Evolutionary conservation across 1,140 invertebrate species (phyloP).

Genomic region (Drosophila parabipectinata): DNA sequence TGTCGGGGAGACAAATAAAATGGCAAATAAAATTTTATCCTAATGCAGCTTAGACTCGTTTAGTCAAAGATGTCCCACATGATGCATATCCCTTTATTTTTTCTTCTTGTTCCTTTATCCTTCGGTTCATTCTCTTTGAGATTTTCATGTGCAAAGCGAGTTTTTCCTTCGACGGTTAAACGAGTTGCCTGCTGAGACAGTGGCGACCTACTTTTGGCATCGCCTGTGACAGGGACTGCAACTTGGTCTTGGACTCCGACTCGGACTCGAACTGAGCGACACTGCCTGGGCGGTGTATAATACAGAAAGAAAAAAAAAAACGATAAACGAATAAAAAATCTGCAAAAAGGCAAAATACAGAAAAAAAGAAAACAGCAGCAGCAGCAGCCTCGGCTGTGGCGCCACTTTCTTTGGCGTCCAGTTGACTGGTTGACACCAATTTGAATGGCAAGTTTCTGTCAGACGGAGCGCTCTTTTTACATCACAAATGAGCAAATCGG

Average conservation of each 20-base stretch:
- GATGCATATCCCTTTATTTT: slow-evolving; percentile 46
- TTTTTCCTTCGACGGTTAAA: slow-evolving; percentile 59
- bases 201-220: slow-evolving; percentile 64
- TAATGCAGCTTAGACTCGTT: slow-evolving; percentile 50
- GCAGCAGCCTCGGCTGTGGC: slow-evolving; percentile 42
- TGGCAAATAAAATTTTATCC: slow-evolving; percentile 70
- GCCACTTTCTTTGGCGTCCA: slow-evolving; percentile 77
- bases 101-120: background rate
- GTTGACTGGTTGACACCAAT: slow-evolving; percentile 78
- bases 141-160: slow-evolving; percentile 61
- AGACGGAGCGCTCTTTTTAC: slow-evolving; percentile 44
- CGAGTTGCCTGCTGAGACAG: slow-evolving; percentile 56
- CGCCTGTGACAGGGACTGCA: slow-evolving; percentile 24
- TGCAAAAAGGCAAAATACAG: background rate
- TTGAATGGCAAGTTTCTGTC: slow-evolving; percentile 70
- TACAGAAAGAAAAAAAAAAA: background rate
- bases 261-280: slow-evolving; percentile 12
- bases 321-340: background rate
- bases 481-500: slow-evolving; percentile 58
- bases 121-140: slow-evolving; percentile 39
- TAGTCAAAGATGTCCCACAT: slow-evolving; percentile 43
- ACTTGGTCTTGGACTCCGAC: slow-evolving; percentile 5
- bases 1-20: slow-evolving; percentile 46
- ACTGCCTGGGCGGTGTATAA: slow-evolving; percentile 19
- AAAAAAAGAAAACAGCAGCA: slow-evolving; percentile 11